phyloP scores from a whole-genome alignment of 2,797 vertebrate genomes.

The Ctenosaura bakeri region DNA sequence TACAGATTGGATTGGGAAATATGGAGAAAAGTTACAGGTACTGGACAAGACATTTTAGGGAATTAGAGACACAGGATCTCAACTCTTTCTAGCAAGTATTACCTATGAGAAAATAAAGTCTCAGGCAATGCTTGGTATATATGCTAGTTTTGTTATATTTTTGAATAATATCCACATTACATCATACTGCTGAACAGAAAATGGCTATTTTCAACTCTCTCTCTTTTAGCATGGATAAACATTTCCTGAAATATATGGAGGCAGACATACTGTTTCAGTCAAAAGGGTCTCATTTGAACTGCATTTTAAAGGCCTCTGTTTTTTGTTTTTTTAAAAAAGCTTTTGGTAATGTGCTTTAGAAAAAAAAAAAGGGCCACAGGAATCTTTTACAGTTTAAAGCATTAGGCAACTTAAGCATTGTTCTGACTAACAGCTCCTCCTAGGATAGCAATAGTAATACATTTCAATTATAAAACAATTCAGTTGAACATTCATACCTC shows the following conservation, averaged over 20 bases:
- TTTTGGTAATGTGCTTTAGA: constrained; percentile 7
- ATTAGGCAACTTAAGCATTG: constrained; percentile 42
- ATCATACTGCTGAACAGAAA: neutral
- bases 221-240: neutral
- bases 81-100: no score
- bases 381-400: constrained; percentile 24
- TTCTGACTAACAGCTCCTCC: constrained; percentile 28
- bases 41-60: no score
- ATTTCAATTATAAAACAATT: constrained; percentile 60
- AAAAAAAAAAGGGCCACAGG: neutral
- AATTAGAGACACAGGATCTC: no score
- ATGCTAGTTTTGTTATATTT: neutral
- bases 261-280: neutral
- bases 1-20: no score
- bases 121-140: no score
- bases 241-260: neutral
- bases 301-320: constrained; percentile 32
- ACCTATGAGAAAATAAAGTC: no score
- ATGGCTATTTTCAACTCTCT: constrained; percentile 12
- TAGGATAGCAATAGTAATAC: constrained; percentile 45
- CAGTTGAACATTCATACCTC: constrained; percentile 62
- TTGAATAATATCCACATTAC: neutral
- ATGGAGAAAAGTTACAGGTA: no score
- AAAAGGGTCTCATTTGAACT: constrained; percentile 10
- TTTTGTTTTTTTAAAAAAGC: neutral